These are phyloP conservation scores for Plebejus melissa DNA, from an alignment of 2,888 invertebrate species.

Conservation along the genomic window DNA sequence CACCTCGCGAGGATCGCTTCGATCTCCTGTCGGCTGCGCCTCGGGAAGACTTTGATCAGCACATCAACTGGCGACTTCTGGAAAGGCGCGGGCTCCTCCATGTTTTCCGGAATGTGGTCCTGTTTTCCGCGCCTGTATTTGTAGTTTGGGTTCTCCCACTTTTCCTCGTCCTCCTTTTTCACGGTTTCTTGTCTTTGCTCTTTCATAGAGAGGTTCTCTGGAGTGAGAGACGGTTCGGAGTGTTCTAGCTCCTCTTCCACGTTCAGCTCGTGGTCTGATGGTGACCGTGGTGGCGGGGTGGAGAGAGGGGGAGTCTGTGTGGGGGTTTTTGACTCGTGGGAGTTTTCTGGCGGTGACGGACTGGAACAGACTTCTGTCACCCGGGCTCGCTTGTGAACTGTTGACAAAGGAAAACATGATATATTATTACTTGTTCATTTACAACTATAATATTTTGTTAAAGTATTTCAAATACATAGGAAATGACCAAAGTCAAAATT, in stretches of 20 bases:
- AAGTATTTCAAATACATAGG: no score
- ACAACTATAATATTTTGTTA: no score
- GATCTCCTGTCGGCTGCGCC: constrained; percentile 90
- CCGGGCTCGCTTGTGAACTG: constrained; percentile 74
- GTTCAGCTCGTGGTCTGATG: constrained; percentile 74
- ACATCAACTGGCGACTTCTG: constrained; percentile 91
- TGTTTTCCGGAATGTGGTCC: constrained; percentile 44
- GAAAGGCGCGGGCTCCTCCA: constrained; percentile 53
- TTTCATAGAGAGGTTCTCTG: constrained; percentile 90
- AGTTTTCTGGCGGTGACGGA: constrained; percentile 60
- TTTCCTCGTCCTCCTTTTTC: constrained; percentile 72
- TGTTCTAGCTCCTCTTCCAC: constrained; percentile 78
- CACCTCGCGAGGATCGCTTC: constrained; percentile 90
- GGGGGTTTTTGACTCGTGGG: constrained; percentile 58
- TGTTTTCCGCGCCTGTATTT: constrained; percentile 65
- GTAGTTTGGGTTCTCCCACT: constrained; percentile 64
- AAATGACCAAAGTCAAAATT: background rate
- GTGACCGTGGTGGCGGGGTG: constrained; percentile 67
- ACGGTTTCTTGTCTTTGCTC: constrained; percentile 78
- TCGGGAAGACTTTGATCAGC: constrained; percentile 92
- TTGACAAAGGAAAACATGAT: constrained; percentile 45
- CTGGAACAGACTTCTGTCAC: constrained; percentile 70
- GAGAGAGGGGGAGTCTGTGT: constrained; percentile 55
- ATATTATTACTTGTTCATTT: background rate
- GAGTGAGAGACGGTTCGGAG: constrained; percentile 80